Conservation (phyloP, 2,797 vertebrate species). For the Microcaecilia unicolor region DNA sequence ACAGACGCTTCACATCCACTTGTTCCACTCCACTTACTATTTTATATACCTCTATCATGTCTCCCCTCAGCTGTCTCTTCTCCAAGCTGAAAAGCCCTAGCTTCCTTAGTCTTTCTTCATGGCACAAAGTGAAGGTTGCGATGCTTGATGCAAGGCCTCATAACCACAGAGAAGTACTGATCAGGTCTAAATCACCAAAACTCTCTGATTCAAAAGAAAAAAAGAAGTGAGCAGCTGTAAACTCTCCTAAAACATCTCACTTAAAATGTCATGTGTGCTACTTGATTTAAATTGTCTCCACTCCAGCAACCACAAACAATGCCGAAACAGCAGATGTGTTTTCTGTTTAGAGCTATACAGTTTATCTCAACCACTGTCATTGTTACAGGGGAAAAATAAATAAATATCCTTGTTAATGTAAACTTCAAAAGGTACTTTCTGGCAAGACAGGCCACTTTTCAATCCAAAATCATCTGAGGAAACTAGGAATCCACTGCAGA, state of each 20-base stretch:
- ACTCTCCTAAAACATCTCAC: conserved; percentile 73
- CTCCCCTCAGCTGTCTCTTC: too few relatives aligned
- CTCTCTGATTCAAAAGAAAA: conserved; percentile 8
- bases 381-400: conserved; percentile 78
- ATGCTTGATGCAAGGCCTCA: too few relatives aligned
- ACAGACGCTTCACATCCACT: too few relatives aligned
- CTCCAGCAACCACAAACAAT: conserved; percentile 78
- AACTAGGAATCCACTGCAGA: conserved; percentile 58
- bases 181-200: too few relatives aligned
- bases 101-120: too few relatives aligned
- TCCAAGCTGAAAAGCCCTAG: too few relatives aligned
- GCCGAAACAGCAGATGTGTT: conserved; percentile 82
- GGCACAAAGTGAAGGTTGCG: too few relatives aligned
- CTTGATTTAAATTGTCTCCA: conserved; percentile 72
- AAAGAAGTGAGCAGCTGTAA: conserved; percentile 60
- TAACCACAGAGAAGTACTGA: too few relatives aligned
- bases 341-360: conserved; percentile 75
- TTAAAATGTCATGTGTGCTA: conserved; percentile 75
- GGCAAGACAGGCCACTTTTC: conserved; percentile 54
- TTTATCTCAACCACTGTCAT: conserved; percentile 76
- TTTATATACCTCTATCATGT: too few relatives aligned
- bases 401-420: conserved; percentile 74
- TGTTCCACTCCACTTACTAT: too few relatives aligned
- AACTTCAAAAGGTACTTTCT: conserved; percentile 72
- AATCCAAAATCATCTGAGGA: conserved; percentile 57